Conservation (phyloP, 2,888 invertebrate genomes). For the Arrhopalites spinosus region DNA sequence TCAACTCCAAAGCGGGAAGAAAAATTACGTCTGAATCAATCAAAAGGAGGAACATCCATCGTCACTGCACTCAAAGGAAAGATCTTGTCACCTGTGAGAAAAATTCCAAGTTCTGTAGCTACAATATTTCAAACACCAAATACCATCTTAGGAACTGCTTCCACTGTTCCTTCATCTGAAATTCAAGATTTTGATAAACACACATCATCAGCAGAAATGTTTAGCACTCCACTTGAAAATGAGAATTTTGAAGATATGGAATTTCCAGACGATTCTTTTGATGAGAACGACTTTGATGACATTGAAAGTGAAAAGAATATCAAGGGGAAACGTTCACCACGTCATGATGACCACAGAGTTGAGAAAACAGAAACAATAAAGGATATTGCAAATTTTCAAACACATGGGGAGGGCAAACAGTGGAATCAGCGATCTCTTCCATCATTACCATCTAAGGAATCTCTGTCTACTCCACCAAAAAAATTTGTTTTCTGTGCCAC, state of each 20-base stretch:
- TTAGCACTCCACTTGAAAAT: background rate
- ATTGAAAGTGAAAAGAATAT: background rate
- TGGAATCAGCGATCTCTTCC: too few species aligned
- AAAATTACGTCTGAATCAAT: background rate
- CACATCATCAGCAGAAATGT: too few species aligned
- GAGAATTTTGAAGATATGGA: background rate
- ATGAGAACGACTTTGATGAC: background rate
- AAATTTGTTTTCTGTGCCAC: slow-evolving; percentile 46
- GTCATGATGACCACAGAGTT: background rate
- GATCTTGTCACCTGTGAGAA: too few species aligned
- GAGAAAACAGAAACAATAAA: background rate
- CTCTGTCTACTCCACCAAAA: background rate
- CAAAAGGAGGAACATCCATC: background rate
- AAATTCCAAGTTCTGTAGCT: too few species aligned
- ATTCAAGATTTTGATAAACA: too few species aligned
- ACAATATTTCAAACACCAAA: too few species aligned
- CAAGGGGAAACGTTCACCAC: background rate
- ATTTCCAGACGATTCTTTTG: background rate
- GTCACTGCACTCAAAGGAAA: background rate
- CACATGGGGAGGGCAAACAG: too few species aligned
- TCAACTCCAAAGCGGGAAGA: background rate
- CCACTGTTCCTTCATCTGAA: too few species aligned
- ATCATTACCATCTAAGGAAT: background rate
- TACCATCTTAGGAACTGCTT: too few species aligned
- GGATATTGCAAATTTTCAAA: too few species aligned